Evolutionary conservation across 2,797 vertebrate genomes (phyloP), one percentile per base, ranked within the genome.

Genomic region (Cetoscarus ocellatus): DNA sequence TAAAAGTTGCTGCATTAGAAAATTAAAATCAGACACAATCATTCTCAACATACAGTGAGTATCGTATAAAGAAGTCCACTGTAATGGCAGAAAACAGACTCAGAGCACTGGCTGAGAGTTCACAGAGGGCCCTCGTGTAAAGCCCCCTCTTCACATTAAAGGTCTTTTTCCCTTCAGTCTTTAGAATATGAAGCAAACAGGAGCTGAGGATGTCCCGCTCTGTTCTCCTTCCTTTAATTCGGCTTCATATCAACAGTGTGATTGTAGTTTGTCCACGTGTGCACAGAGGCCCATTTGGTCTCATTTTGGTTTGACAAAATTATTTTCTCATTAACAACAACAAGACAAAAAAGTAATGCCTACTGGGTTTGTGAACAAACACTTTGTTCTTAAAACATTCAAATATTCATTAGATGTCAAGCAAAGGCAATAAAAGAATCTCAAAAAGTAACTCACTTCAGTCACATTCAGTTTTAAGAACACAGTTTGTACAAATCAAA

Each of bases 241-340:
- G 10, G 38, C 43, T 17, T 47, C 52, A 43, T 14, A 13, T 0
- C n/a, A 67, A 13, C 14, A 18, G 14, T 39, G 65, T 65, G 15
- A 10, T 1, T 11, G 43, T 40, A 35, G 36, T 49, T 43, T 48
- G 53, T 34, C 48, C 45, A 54, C 15, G 44, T 51, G 34, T 48
- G 38, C 18, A 14, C 1, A 42, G 11, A 39, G 45, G 9, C 42
- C 52, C 5, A 0, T n/a, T 11, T 15, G 10, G n/a, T 44, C 5
- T 61, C 51, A 27, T 75, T 71, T 39, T 70, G 47, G 56, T 61
- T 17, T 1, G 18, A 48, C 17, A 42, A 53, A 65, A 60, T 1
- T 9, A 8, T 0, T 34, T 19, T 18, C 34, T 51, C 39, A 15
- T 47, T 69, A 8, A 47, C 3, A 67, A 18, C 4, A 51, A 36